Conservation (phyloP, 2,797 vertebrate genomes). For the Lindbergichthys nudifrons region DNA sequence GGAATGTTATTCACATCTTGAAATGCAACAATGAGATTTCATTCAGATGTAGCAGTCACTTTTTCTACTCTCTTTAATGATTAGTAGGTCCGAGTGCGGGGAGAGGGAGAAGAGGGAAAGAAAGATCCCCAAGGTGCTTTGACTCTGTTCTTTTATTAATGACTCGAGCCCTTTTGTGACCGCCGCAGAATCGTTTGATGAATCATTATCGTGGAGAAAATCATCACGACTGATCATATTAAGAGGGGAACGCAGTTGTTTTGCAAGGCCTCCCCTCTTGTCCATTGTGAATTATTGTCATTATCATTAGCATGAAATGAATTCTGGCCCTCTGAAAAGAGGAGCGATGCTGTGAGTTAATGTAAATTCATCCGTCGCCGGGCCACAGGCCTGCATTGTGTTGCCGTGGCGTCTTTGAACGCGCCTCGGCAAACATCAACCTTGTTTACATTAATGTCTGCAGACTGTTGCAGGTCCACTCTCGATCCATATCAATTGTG, state of each 20-base stretch:
- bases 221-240: slow-evolving; percentile 79
- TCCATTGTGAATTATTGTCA: slow-evolving; percentile 78
- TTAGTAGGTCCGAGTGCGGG: slow-evolving; percentile 71
- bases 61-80: slow-evolving; percentile 77
- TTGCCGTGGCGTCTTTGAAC: slow-evolving; percentile 60
- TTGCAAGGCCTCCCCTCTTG: slow-evolving; percentile 62
- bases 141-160: slow-evolving; percentile 87
- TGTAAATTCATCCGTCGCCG: slow-evolving; percentile 62
- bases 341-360: slow-evolving; percentile 43
- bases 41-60: slow-evolving; percentile 76
- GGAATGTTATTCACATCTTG: slow-evolving; percentile 79
- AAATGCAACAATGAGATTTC: slow-evolving; percentile 77
- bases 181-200: slow-evolving; percentile 76
- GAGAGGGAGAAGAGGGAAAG: slow-evolving; percentile 2
- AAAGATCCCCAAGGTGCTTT: slow-evolving; percentile 78
- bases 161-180: slow-evolving; percentile 81
- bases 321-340: slow-evolving; percentile 67
- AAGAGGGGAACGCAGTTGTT: slow-evolving; percentile 70
- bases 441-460: slow-evolving; percentile 92
- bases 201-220: slow-evolving; percentile 80
- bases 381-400: slow-evolving; percentile 53
- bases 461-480: slow-evolving; percentile 87
- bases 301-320: slow-evolving; percentile 77
- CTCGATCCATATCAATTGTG: slow-evolving; percentile 92
- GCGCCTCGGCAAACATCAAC: slow-evolving; percentile 84